Evolutionary conservation across 2,113 vertebrate species (phyloP), one percentile per base, ranked within the genome.

Genomic region (Lepus americanus): DNA sequence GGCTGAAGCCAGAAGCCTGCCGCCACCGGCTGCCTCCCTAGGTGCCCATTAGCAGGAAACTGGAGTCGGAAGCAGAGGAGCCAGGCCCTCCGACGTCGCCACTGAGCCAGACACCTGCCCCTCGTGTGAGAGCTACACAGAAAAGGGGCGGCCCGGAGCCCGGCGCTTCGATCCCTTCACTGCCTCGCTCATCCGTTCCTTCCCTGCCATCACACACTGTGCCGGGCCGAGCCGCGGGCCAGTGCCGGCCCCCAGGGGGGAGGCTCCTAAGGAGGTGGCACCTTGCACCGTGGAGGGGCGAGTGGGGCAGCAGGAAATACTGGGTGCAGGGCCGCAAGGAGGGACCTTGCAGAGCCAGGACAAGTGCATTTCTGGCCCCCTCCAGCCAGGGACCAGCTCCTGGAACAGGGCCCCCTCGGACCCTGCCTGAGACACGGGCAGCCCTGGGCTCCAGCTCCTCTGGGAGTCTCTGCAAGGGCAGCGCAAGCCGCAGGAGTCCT

Each of bases 401-500:
- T 8, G 8, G 31, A 33, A n/a, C 72, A 33, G 31, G 22, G 0
- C 14, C 51, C 55, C 44, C 70, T 25, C 64, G 11, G 22, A 8
- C 39, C 59, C 77, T 10, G 25, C 67, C 64, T 0, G 0, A 69
- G 53, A 27, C 36, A 29, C 3, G 27, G 44, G 5, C 17, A 44
- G 63, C 69, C 8, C 11, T 12, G 14, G 9, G 29, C 63, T 59
- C 44, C 36, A 16, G 13, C 31, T 4, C 36, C 14, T 69, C 44
- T 67, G 59, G 61, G 6, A 13, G 53, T 84, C 70, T 86, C 16
- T 69, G 49, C 49, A 72, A 25, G 39, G 6, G 23, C 19, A 29
- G 82, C 59, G 19, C 22, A 44, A 44, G 39, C 2, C n/a, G 39
- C 0, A 0, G 14, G 31, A 0, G 31, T 1, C 0, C 69, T 84